Conservation (phyloP, 2,888 invertebrate genomes). For the Metopia argyrocephala region DNA sequence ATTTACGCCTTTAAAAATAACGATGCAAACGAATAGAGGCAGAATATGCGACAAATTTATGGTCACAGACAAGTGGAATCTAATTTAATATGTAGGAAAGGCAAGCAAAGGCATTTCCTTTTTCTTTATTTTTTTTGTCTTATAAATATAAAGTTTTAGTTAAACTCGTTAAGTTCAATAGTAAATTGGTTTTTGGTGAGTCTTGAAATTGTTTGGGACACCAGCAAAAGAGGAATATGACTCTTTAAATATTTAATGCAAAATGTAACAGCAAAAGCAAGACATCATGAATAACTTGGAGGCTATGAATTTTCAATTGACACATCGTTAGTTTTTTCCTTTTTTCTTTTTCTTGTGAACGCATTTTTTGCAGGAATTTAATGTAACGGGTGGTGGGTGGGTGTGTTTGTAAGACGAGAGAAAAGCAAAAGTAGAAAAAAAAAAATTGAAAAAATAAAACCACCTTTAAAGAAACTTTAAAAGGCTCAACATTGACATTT, state of each 20-base stretch:
- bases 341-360: slow-evolving; percentile 6
- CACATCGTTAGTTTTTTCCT: slow-evolving; percentile 63
- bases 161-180: slow-evolving; percentile 9
- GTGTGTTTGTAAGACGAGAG: background rate
- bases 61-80: slow-evolving; percentile 8
- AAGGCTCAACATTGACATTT: background rate
- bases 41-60: no score
- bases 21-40: no score
- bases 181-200: slow-evolving; percentile 47
- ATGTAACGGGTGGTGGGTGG: background rate
- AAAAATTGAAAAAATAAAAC: background rate
- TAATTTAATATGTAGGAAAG: slow-evolving; percentile 15
- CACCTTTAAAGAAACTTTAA: background rate
- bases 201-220: slow-evolving; percentile 38
- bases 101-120: slow-evolving; percentile 4
- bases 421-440: background rate
- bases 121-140: background rate
- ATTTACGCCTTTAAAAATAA: no score
- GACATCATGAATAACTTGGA: slow-evolving; percentile 75
- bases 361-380: slow-evolving; percentile 37
- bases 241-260: slow-evolving; percentile 63
- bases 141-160: background rate
- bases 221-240: slow-evolving; percentile 50
- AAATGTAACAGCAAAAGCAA: slow-evolving; percentile 58
- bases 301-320: slow-evolving; percentile 75